Conservation (phyloP, 2,888 invertebrate genomes). For the Erannis defoliaria region DNA sequence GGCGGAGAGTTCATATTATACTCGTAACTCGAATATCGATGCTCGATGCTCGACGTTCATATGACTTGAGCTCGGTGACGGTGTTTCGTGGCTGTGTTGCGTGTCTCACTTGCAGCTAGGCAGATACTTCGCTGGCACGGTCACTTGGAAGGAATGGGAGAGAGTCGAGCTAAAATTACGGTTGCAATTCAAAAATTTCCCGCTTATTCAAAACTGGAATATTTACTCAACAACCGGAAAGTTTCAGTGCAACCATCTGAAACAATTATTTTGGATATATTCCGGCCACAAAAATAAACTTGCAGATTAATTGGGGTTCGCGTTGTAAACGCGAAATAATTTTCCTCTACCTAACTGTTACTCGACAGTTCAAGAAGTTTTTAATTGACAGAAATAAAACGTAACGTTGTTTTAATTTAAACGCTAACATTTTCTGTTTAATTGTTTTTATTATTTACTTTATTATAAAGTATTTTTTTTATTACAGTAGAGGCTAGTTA, state of each 20-base stretch:
- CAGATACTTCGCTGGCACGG: no score
- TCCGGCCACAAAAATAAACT: slow-evolving; percentile 51
- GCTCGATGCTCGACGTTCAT: no score
- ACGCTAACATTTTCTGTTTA: neutral
- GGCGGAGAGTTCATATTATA: no score
- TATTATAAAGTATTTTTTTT: no score
- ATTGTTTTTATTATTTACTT: neutral
- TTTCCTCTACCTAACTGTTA: neutral
- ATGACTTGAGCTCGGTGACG: no score
- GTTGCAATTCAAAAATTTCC: slow-evolving; percentile 36
- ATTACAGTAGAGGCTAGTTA: no score
- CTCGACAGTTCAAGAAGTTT: slow-evolving; percentile 13
- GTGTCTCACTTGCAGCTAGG: no score
- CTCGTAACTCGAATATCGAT: no score
- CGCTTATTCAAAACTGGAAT: slow-evolving; percentile 47
- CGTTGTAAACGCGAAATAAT: slow-evolving; percentile 16
- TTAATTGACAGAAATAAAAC: slow-evolving; percentile 9
- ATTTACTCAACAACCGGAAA: slow-evolving; percentile 56
- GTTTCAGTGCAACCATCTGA: slow-evolving; percentile 53
- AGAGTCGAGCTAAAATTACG: neutral
- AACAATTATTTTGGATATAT: slow-evolving; percentile 56
- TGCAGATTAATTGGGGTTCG: slow-evolving; percentile 53
- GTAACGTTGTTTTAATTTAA: neutral
- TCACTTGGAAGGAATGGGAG: neutral
- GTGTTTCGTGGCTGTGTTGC: no score